Evolutionary conservation across 2,113 vertebrate genomes (phyloP).

Genomic region (Canis aureus): DNA sequence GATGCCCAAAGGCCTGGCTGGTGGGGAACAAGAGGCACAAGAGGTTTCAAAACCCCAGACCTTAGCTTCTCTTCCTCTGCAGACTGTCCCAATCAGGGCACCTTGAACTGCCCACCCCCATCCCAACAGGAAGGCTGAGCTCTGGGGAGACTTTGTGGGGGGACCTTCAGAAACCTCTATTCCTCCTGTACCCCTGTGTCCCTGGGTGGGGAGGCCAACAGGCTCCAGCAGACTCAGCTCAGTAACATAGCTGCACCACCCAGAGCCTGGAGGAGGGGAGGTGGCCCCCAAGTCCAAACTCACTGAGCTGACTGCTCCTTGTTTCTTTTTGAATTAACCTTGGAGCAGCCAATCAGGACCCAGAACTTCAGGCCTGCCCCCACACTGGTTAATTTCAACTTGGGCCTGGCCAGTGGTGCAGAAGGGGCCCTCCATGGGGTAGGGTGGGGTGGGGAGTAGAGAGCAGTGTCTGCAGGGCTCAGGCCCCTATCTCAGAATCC

Average conservation of each 20-base stretch:
- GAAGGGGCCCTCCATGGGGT: not conserved
- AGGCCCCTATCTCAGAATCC: not conserved
- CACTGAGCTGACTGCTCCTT: not conserved
- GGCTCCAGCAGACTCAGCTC: not conserved
- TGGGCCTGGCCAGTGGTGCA: not conserved
- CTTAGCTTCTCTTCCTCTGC: not conserved
- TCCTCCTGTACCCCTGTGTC: not conserved
- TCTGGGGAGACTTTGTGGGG: not conserved
- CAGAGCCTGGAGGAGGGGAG: not conserved
- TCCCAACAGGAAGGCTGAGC: not conserved
- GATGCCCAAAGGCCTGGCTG: not conserved
- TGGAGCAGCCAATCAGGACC: constrained; percentile 51
- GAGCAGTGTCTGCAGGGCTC: not conserved
- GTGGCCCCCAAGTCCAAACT: not conserved
- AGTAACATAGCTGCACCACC: not conserved
- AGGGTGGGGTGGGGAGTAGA: not conserved
- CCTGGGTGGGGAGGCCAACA: not conserved
- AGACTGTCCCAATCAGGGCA: not conserved
- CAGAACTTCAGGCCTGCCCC: not conserved
- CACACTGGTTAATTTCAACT: constrained; percentile 1
- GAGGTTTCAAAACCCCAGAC: not conserved
- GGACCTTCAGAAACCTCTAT: not conserved
- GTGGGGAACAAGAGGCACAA: not conserved
- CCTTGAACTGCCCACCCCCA: not conserved
- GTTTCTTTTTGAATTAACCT: constrained; percentile 64